Conservation (phyloP, 2,888 invertebrate genomes). For the Taphrorychus bicolor region DNA sequence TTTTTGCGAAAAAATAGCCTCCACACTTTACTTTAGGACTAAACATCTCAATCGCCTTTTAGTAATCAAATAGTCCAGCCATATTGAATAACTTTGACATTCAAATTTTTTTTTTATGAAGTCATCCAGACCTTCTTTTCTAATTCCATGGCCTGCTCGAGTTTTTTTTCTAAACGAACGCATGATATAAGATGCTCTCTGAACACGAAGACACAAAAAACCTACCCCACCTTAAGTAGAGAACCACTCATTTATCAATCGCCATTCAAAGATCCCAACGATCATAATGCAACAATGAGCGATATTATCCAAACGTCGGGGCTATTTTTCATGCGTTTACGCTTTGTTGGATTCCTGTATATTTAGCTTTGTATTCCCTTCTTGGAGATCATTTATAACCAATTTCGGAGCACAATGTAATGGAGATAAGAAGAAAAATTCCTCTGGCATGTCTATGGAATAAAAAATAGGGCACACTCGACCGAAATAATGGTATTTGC, state of each 20-base stretch:
- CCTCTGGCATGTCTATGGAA: slow-evolving; percentile 14
- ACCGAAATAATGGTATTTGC: slow-evolving; percentile 2
- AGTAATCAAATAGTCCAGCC: too few relatives aligned
- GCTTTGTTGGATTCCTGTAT: slow-evolving; percentile 30
- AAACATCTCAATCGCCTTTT: too few relatives aligned
- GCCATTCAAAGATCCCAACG: not conserved
- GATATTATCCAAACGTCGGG: slow-evolving; percentile 16
- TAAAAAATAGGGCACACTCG: slow-evolving; percentile 20
- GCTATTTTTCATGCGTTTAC: slow-evolving; percentile 24
- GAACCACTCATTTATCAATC: slow-evolving; percentile 3
- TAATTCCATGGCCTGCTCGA: too few relatives aligned
- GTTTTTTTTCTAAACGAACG: too few relatives aligned
- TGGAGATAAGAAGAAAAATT: slow-evolving; percentile 32
- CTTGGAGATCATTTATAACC: slow-evolving; percentile 35
- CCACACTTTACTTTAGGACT: too few relatives aligned
- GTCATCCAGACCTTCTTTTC: too few relatives aligned
- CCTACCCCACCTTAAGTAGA: too few relatives aligned
- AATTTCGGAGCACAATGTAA: slow-evolving; percentile 31
- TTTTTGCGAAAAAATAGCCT: too few relatives aligned
- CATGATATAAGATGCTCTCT: too few relatives aligned
- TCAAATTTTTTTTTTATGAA: too few relatives aligned
- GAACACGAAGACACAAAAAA: too few relatives aligned
- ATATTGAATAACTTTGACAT: too few relatives aligned
- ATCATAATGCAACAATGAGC: slow-evolving; percentile 15
- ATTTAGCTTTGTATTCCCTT: slow-evolving; percentile 34